These are phyloP conservation scores for Pogonomyrmex barbatus DNA, from an alignment of 1,140 invertebrate species.

Conservation along the genomic window DNA sequence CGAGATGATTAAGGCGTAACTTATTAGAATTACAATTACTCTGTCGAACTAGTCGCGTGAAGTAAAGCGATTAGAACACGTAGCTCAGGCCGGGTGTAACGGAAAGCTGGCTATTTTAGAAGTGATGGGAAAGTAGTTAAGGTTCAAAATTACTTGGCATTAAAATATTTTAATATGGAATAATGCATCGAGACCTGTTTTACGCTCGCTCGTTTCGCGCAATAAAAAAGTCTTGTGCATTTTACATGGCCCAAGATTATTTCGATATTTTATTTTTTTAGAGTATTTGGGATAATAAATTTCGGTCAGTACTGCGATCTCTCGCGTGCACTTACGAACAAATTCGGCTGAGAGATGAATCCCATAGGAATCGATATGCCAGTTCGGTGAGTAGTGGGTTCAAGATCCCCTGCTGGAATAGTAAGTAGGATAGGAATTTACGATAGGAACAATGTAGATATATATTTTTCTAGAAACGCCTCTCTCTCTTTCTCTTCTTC, in stretches of 20 bases:
- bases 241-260: neutral
- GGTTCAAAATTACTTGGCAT: neutral
- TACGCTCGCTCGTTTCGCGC: neutral
- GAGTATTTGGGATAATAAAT: slow-evolving; percentile 39
- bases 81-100: neutral
- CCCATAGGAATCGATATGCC: slow-evolving; percentile 53
- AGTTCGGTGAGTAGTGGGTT: slow-evolving; percentile 50
- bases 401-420: slow-evolving; percentile 47
- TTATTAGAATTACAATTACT: slow-evolving; percentile 37
- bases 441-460: slow-evolving; percentile 5
- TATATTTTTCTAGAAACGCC: neutral
- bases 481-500: neutral
- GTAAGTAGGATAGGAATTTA: slow-evolving; percentile 58
- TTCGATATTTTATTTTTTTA: slow-evolving; percentile 5
- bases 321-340: slow-evolving; percentile 56
- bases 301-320: slow-evolving; percentile 54
- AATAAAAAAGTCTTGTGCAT: too few species aligned
- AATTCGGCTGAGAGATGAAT: slow-evolving; percentile 68
- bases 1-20: slow-evolving; percentile 10
- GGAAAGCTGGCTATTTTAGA: neutral
- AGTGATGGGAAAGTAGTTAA: neutral
- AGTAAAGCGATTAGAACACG: slow-evolving; percentile 7
- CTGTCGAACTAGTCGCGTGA: neutral
- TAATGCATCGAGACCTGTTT: neutral
- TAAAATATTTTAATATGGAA: neutral